phyloP scores from a whole-genome alignment of 2,888 invertebrate genomes.

The Pseudeuparius sepicola region DNA sequence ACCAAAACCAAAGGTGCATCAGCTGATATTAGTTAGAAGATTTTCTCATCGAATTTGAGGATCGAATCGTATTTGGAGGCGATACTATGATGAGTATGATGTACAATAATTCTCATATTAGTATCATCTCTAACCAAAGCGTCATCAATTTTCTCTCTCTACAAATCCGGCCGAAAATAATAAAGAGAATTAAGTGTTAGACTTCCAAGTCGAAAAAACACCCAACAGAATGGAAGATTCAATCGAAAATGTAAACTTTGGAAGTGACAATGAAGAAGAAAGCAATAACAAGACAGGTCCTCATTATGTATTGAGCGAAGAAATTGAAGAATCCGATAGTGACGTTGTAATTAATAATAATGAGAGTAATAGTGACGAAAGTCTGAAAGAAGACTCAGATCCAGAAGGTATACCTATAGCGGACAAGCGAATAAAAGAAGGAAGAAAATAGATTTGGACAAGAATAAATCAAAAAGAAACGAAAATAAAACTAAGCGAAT shows the following conservation, averaged over 20 bases:
- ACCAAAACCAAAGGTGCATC: slow-evolving; percentile 3
- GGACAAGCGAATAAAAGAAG: not conserved
- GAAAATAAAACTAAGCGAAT: slow-evolving; percentile 2
- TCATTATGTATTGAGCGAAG: slow-evolving; percentile 1
- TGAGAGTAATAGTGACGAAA: slow-evolving; percentile 3
- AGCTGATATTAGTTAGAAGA: slow-evolving; percentile 3
- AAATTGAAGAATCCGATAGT: slow-evolving; percentile 3
- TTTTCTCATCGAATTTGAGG: slow-evolving; percentile 2
- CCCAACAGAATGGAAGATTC: slow-evolving; percentile 1
- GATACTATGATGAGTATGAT: slow-evolving; percentile 1
- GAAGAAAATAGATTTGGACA: slow-evolving; percentile 2
- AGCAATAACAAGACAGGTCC: too few relatives aligned
- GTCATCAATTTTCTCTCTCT: slow-evolving; percentile 1
- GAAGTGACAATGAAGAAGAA: too few relatives aligned
- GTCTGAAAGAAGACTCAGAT: slow-evolving; percentile 1
- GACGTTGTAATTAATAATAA: slow-evolving; percentile 2
- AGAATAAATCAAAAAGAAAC: not conserved
- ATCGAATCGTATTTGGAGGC: slow-evolving; percentile 2
- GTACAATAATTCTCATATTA: slow-evolving; percentile 3
- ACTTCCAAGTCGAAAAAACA: slow-evolving; percentile 2
- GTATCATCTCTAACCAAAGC: slow-evolving; percentile 2
- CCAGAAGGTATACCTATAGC: slow-evolving; percentile 1
- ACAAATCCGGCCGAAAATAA: not conserved
- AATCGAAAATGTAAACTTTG: slow-evolving; percentile 2
- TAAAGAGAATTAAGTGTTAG: slow-evolving; percentile 1